Evolutionary conservation across 2,888 invertebrate species (phyloP).

Genomic region (Melanchra persicariae): DNA sequence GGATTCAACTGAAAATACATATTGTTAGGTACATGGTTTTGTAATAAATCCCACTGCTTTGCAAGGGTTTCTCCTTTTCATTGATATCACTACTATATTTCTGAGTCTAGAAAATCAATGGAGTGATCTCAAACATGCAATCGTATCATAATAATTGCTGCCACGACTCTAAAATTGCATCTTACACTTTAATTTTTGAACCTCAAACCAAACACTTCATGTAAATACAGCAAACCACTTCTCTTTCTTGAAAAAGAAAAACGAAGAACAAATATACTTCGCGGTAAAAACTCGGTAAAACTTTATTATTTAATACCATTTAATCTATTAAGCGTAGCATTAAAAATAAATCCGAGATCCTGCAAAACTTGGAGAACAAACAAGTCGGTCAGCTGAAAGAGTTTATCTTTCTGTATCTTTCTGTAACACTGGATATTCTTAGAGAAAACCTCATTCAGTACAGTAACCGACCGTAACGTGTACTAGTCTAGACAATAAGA

Average conservation of each 20-base stretch:
- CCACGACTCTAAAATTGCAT: not conserved
- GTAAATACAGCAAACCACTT: not conserved
- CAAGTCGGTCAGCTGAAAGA: conserved; percentile 52
- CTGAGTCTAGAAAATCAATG: too few species aligned
- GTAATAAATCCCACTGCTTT: too few species aligned
- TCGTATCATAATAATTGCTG: not conserved
- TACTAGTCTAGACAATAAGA: conserved; percentile 65
- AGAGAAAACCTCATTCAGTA: conserved; percentile 63
- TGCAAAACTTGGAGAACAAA: conserved; percentile 49
- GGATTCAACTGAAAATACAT: not conserved
- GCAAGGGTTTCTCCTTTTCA: too few species aligned
- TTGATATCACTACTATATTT: too few species aligned
- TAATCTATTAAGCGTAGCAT: conserved; percentile 46
- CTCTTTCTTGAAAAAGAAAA: not conserved
- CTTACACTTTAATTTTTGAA: too few species aligned
- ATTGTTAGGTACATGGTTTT: not conserved
- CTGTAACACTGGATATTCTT: conserved; percentile 54
- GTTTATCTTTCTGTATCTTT: conserved; percentile 63
- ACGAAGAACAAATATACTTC: conserved; percentile 25
- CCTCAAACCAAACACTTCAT: not conserved
- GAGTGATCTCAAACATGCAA: not conserved
- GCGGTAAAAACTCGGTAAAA: conserved; percentile 20
- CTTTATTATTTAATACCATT: conserved; percentile 47
- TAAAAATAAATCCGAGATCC: conserved; percentile 48
- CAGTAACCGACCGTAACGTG: conserved; percentile 64